Conservation (phyloP, 30 jellyfish, hydroid and myxozoan species). For the Morbakka virulenta region DNA sequence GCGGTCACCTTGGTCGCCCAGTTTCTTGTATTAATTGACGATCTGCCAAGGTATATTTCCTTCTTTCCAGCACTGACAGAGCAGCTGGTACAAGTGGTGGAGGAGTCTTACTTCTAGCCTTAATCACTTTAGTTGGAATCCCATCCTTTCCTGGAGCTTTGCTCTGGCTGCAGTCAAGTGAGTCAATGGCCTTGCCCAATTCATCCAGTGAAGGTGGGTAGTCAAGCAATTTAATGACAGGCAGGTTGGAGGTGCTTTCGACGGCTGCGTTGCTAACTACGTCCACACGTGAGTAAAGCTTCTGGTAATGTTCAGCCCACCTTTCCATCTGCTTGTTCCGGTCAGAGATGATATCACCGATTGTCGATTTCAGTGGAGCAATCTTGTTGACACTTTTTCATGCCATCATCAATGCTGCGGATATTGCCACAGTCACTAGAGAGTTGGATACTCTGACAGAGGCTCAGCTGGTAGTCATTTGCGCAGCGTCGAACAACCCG, state of each 20-base stretch:
- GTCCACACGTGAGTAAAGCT: slow-evolving; percentile 2
- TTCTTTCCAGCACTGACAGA: no score
- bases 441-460: slow-evolving; percentile 4
- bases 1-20: no score
- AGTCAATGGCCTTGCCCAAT: neutral
- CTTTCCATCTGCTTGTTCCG: slow-evolving; percentile 31
- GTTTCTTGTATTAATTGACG: no score
- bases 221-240: slow-evolving; percentile 11
- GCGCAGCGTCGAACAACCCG: slow-evolving; percentile 8
- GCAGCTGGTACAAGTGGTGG: neutral
- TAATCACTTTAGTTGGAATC: neutral
- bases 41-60: neutral
- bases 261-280: neutral
- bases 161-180: neutral
- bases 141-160: neutral
- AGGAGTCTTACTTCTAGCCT: neutral
- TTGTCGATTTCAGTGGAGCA: neutral
- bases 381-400: slow-evolving; percentile 1
- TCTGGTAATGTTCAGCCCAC: slow-evolving; percentile 43
- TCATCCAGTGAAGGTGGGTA: slow-evolving; percentile 17
- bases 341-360: slow-evolving; percentile 3
- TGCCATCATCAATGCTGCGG: slow-evolving; percentile 12
- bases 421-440: slow-evolving; percentile 1
- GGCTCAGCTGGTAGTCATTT: neutral
- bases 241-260: neutral